phyloP scores from a whole-genome alignment of 64 coral and sea anemone genomes.

The Anthopleura sola region DNA sequence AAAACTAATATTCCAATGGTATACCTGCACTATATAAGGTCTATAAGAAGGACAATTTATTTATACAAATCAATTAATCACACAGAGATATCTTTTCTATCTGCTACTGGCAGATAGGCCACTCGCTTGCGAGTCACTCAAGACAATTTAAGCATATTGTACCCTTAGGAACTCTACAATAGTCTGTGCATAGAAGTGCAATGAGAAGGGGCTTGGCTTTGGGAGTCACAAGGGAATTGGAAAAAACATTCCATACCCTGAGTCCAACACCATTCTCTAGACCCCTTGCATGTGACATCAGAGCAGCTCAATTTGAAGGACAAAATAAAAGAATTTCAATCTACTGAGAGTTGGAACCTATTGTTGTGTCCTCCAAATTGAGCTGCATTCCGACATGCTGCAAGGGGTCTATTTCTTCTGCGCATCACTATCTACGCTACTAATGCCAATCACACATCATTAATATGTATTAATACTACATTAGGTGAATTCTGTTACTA shows the following conservation, averaged over 20 bases:
- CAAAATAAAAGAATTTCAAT: no score
- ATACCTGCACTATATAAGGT: not conserved
- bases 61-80: constrained; percentile 13
- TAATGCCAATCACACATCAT: not conserved
- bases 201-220: no score
- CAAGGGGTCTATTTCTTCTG: no score
- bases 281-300: no score
- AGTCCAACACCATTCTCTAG: no score
- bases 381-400: no score
- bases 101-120: not conserved
- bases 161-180: not conserved
- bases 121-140: not conserved
- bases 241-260: no score
- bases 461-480: not conserved
- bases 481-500: not conserved
- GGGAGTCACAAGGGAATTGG: no score
- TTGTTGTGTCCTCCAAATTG: no score
- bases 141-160: not conserved
- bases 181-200: not conserved
- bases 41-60: not conserved
- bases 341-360: no score
- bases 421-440: no score
- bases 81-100: not conserved
- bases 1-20: not conserved
- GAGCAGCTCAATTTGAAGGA: no score